Percentiles rank a stretch among this genome's conserved stretches.
These are phyloP conservation scores for Onychostoma macrolepis DNA, from an alignment of 2,113 vertebrate species.

Conservation along the genomic window DNA sequence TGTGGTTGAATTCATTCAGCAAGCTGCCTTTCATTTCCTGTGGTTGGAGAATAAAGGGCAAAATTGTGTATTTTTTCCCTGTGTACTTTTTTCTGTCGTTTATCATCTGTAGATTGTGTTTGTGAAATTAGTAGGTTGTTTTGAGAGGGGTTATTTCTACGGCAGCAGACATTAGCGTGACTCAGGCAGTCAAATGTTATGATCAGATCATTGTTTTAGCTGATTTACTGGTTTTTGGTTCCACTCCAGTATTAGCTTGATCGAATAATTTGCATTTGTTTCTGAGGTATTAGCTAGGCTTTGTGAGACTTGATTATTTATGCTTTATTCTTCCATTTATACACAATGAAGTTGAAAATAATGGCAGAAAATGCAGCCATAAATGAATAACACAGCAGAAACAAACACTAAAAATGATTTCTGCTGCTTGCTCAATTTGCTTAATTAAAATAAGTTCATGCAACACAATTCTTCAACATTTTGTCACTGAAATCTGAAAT, in stretches of 20 bases:
- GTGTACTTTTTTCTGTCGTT: neutral
- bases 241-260: neutral
- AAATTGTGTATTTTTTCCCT: neutral
- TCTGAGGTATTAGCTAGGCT: neutral
- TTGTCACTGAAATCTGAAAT: neutral
- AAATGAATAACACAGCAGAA: neutral
- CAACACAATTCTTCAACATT: neutral
- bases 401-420: neutral
- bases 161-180: neutral
- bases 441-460: neutral
- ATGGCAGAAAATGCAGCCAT: neutral
- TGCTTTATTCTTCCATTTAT: neutral
- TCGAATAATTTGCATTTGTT: neutral
- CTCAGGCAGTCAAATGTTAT: neutral
- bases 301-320: neutral
- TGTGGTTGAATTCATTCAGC: constrained; percentile 60
- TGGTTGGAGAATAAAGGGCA: neutral
- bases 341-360: neutral
- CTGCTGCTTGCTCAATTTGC: constrained; percentile 2
- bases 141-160: neutral
- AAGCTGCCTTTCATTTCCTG: constrained; percentile 26
- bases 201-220: neutral
- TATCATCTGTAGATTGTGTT: constrained; percentile 6
- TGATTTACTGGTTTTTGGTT: neutral
- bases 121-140: neutral